Evolutionary conservation across 2,888 invertebrate genomes (phyloP).

Genomic region (Philaethria dido): DNA sequence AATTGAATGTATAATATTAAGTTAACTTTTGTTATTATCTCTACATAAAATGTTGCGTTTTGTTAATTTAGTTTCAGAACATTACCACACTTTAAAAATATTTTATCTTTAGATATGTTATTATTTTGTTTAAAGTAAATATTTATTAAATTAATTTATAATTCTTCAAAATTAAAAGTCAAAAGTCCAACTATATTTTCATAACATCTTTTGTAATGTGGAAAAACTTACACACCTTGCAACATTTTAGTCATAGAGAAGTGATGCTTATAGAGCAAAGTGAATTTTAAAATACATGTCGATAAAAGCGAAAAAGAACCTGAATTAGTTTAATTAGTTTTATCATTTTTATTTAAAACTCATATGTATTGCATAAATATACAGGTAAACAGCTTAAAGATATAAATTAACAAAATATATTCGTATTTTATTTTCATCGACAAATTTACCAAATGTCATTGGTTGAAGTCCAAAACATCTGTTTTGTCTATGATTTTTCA

Average conservation of each 20-base stretch:
- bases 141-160: too few relatives aligned
- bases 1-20: too few relatives aligned
- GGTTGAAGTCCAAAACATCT: slow-evolving; percentile 12
- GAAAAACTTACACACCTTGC: slow-evolving; percentile 19
- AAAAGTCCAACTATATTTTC: not conserved
- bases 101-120: too few relatives aligned
- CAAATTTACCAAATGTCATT: not conserved
- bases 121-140: too few relatives aligned
- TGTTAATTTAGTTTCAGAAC: too few relatives aligned
- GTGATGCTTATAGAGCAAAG: slow-evolving; percentile 30
- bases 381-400: not conserved
- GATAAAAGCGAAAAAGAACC: not conserved
- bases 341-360: too few relatives aligned
- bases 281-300: not conserved
- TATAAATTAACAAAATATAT: not conserved
- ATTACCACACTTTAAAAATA: too few relatives aligned
- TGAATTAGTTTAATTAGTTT: not conserved
- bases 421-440: not conserved
- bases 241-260: slow-evolving; percentile 48
- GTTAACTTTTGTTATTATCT: too few relatives aligned
- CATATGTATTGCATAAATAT: not conserved
- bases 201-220: not conserved
- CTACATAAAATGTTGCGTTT: too few relatives aligned
- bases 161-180: too few relatives aligned
- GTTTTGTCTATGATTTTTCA: slow-evolving; percentile 59